Evolutionary conservation across 1,140 invertebrate species (phyloP).

Genomic region (Drosophila leontia): DNA sequence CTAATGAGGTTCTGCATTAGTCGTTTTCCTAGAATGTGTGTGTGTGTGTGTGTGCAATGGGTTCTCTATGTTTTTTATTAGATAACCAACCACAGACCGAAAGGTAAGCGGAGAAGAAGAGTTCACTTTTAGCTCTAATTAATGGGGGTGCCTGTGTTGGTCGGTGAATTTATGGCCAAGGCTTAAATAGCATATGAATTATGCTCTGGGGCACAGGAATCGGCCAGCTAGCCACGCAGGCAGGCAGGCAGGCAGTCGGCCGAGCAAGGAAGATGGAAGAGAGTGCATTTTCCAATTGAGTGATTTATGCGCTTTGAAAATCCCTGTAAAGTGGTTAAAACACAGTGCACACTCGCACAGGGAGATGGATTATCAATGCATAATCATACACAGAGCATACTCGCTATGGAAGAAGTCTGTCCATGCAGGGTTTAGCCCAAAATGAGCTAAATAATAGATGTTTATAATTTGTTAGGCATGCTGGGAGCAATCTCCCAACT

Average conservation of each 20-base stretch:
- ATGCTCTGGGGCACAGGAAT: constrained; percentile 57
- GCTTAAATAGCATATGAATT: constrained; percentile 82
- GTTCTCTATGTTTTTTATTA: constrained; percentile 26
- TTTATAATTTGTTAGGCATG: constrained; percentile 52
- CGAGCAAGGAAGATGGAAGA: constrained; percentile 21
- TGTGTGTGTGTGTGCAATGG: background rate
- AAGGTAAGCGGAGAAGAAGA: constrained; percentile 29
- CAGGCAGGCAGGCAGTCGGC: background rate
- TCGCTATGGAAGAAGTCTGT: constrained; percentile 1
- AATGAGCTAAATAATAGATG: constrained; percentile 53
- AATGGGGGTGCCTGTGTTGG: constrained; percentile 62
- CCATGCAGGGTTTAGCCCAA: background rate
- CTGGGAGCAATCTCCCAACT: constrained; percentile 19
- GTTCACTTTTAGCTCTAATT: constrained; percentile 70
- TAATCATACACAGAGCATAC: constrained; percentile 26
- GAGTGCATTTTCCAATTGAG: constrained; percentile 80
- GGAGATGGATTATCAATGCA: constrained; percentile 24
- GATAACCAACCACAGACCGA: constrained; percentile 30
- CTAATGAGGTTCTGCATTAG: constrained; percentile 31
- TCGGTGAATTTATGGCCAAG: constrained; percentile 71
- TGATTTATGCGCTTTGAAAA: constrained; percentile 81
- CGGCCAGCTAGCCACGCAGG: background rate
- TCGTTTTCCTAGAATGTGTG: constrained; percentile 7
- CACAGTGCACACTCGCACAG: constrained; percentile 7
- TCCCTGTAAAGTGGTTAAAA: constrained; percentile 58